Evolutionary conservation across 1,140 invertebrate species (phyloP).

Genomic region (Agrilus planipennis): DNA sequence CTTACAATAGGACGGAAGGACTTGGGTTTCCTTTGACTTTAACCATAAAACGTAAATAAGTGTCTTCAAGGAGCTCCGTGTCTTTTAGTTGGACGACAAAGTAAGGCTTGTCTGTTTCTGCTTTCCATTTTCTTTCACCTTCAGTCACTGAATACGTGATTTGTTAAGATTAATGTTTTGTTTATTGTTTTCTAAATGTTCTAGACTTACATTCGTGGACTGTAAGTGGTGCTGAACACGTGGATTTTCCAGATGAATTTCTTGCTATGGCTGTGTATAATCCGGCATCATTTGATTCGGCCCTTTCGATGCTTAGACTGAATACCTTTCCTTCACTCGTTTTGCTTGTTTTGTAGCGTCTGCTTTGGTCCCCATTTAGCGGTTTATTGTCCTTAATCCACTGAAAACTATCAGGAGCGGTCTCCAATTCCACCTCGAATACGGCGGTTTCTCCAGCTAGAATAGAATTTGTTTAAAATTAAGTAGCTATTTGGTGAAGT

Average conservation of each 20-base stretch:
- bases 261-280: constrained; percentile 85
- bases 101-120: constrained; percentile 59
- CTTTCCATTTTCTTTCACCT: constrained; percentile 56
- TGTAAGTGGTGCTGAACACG: constrained; percentile 72
- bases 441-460: constrained; percentile 73
- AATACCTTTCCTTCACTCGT: constrained; percentile 43
- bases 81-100: constrained; percentile 76
- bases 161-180: too few relatives aligned
- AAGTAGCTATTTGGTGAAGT: not conserved
- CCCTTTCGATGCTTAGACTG: constrained; percentile 68
- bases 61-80: constrained; percentile 75
- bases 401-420: constrained; percentile 48
- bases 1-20: constrained; percentile 77
- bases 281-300: constrained; percentile 70
- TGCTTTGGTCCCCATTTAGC: constrained; percentile 53
- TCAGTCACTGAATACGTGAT: constrained; percentile 46
- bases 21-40: constrained; percentile 79
- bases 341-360: constrained; percentile 52
- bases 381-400: constrained; percentile 88
- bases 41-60: constrained; percentile 79
- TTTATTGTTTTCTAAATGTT: constrained; percentile 4
- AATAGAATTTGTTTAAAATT: too few relatives aligned
- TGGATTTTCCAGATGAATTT: constrained; percentile 65
- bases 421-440: constrained; percentile 68
- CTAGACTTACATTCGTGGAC: constrained; percentile 72